Base-by-base conservation (phyloP, 1,140 invertebrate genomes). In the Campoletis sonorensis region DNA sequence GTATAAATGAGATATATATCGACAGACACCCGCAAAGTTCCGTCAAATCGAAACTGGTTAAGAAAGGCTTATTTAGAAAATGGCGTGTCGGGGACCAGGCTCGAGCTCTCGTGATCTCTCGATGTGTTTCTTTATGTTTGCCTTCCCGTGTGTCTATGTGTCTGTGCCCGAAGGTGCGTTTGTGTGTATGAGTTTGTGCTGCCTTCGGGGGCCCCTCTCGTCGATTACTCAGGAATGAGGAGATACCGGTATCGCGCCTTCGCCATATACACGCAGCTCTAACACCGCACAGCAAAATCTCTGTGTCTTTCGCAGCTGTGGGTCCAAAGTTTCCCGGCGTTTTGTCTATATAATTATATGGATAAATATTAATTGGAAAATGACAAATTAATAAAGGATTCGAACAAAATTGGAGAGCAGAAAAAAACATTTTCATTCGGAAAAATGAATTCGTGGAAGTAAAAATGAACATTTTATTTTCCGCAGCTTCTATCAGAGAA, bases 191-290 rank as follows among this genome's bases (percentile, higher is more conserved):
- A 33, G 72, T 49, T 79, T 76, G 54, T 78, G 71, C 73, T 58
- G 81, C 79, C 89, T 90, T 90, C 27, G 67, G 88, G 88, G 88
- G 78, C 75, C 86, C 87, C 84, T 78, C 76, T 78, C 76, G 76
- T 86, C 89, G 89, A 92, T 92, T 92, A 92, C 89, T 87, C 84
- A 91, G 91, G 90, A 92, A 92, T 91, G 90, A 92, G 87, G 90
- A 89, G 89, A 91, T 91, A 91, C 90, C 90, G 89, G 90, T 92
- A 91, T 90, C 88, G 88, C 86, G 87, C 88, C 84, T 87, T 88
- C 85, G 88, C 87, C 76, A 78, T 78, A 78, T 78, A 78, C 76
- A 78, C 76, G 73, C 73, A 33, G 54, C 73, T 58, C 73, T 54
- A 54, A 21, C 72, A 51, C 72, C 71, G 67, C 30, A 70, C 27